A percentile compares a stretch with the other conserved stretches of the same genome.
These are phyloP conservation scores for Harpalus rubripes DNA, from an alignment of 2,888 invertebrate genomes.

Conservation along the genomic window DNA sequence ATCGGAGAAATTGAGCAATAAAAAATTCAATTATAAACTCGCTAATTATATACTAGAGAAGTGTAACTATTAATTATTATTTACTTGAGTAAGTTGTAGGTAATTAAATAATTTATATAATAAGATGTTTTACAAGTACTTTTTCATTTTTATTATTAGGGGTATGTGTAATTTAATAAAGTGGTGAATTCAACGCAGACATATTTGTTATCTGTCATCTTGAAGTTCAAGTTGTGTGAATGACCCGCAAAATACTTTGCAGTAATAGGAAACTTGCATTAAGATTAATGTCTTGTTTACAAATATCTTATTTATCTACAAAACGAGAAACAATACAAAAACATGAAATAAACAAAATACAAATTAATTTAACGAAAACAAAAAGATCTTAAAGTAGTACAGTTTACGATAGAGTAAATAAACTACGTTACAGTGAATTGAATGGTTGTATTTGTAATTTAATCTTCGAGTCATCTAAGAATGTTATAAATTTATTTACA, in stretches of 20 bases:
- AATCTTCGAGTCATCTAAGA: too few species aligned
- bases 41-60: not conserved
- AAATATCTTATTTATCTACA: not conserved
- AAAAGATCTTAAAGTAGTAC: not conserved
- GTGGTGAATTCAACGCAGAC: not conserved
- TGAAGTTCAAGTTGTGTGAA: not conserved
- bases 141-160: slow-evolving; percentile 4
- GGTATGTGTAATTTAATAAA: slow-evolving; percentile 30
- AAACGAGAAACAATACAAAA: not conserved
- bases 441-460: too few species aligned
- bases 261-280: not conserved
- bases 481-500: too few species aligned
- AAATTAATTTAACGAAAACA: not conserved
- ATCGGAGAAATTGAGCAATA: not conserved
- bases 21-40: not conserved
- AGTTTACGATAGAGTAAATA: too few species aligned
- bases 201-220: slow-evolving; percentile 29
- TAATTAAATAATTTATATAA: slow-evolving; percentile 39
- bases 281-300: not conserved
- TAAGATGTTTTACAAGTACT: not conserved
- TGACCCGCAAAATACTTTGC: not conserved
- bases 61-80: not conserved
- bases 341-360: not conserved
- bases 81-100: slow-evolving; percentile 1
- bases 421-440: too few species aligned